Base-by-base conservation (phyloP, 2,797 vertebrate species). In the Phrynocephalus vlangalii region DNA sequence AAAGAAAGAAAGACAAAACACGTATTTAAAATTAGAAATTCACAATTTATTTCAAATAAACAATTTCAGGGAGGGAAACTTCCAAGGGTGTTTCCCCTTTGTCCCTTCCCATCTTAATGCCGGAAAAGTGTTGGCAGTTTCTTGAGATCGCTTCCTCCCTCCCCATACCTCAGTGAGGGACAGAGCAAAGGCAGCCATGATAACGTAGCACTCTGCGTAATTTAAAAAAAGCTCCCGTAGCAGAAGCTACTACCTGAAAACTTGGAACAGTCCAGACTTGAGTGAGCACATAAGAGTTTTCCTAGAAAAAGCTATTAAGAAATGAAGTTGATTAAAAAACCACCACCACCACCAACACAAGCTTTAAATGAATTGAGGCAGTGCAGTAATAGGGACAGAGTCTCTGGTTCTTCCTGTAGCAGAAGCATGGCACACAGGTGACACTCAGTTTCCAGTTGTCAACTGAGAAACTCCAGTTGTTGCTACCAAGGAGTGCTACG, bases 11-110 rank as follows among this genome's bases (percentile, higher is more conserved):
- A 90, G 10, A 93, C 90, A 73, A 83, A 0, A 85, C 86, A 90
- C 86, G 75, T 44, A 3, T 92, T 93, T 90, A 73, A 87, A 92
- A 95, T 95, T 93, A 96, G 93, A 96, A 97, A 96, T 91, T 95
- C 94, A 95, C 92, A 87, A 87, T 96, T 96, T 97, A 96, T 96
- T 97, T 95, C 94, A 88, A 96, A 95, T 94, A 95, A 96, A 94
- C 90, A 93, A 91, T 89, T 95, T 94, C 92, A 90, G 85, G 92
- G 91, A 44, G 60, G 79, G 91, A 88, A 50, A 83, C 67, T 60
- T 89, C 38, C 90, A 88, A 79, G 80, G 90, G 95, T 90, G 91
- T 88, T 91, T 91, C 38, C 70, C 88, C 30, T 75, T 90, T 86
- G 90, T 92, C 93, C 90, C 87, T 81, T 79, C 88, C 94, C 91